Evolutionary conservation across 2,797 vertebrate genomes (phyloP), one percentile per base, ranked within the genome.

Genomic region (Intellagama lesueurii): DNA sequence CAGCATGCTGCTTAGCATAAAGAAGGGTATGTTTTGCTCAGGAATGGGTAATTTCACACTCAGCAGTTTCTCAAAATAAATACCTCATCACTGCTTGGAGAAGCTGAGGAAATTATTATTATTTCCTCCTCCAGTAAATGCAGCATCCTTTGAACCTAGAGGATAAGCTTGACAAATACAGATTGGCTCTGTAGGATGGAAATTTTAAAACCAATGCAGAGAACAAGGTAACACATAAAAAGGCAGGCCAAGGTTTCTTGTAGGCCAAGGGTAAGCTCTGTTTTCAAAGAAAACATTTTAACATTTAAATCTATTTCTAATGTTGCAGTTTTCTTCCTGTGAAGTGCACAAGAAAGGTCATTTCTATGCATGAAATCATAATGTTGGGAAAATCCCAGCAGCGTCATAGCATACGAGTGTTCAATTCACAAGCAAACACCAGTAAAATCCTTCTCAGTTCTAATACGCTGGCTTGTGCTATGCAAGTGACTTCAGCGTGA

Each of bases 61-160:
- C 92, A 86, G 44, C 26, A 91, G 56, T 24, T 86, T 83, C 89
- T 87, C 40, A 84, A 85, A 93, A 90, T 40, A 2, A 93, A 79
- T 2, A 76, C 22, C 72, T 91, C 16, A 35, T 85, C 40, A 47
- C 11, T 44, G 17, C 3, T 5, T 49, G 88, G 60, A 24, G 52
- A 87, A 89, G 70, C 56, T 83, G 89, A 22, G 2, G 56, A 68
- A 66, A 85, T 77, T 70, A 26, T 91, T 78, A 69, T 40, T 47
- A 83, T 47, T 88, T 35, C 76, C 89, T 90, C 81, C 26, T 44
- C 64, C 87, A 11, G 22, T 77, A 66, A 83, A 91, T 89, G 49
- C 6, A 22, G 24, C 12, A 73, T 2, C 88, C 90, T 73, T 64
- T 52, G 91, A 81, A 91, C 82, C 85, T 12, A 82, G 69, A 77